These are phyloP conservation scores for Vulpes vulpes DNA, from an alignment of 2,113 vertebrate genomes.

Conservation along the genomic window DNA sequence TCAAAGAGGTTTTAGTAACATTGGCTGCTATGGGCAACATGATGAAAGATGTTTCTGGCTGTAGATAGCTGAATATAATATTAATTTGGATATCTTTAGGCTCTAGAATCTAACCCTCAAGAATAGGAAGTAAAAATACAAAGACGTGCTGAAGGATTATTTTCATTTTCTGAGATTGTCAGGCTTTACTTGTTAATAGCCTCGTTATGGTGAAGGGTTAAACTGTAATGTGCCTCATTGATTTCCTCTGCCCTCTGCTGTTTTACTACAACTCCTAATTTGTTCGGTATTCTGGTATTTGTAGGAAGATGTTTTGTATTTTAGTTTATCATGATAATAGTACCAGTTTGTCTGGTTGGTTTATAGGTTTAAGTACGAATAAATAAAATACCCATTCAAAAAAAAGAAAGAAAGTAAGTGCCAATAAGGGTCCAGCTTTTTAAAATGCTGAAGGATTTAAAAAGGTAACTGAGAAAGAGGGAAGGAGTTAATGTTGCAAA, in stretches of 20 bases:
- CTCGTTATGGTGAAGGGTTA: neutral
- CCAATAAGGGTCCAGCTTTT: neutral
- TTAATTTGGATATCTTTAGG: neutral
- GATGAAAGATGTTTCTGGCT: neutral
- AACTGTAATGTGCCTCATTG: neutral
- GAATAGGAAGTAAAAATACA: neutral
- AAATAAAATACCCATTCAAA: neutral
- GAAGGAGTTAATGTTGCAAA: neutral
- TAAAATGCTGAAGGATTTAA: neutral
- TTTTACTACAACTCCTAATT: neutral
- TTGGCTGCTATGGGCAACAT: neutral
- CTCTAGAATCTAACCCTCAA: neutral
- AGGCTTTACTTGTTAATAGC: neutral
- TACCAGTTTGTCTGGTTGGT: neutral
- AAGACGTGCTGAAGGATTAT: neutral
- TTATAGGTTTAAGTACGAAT: neutral
- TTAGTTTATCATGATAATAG: neutral
- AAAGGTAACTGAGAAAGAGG: neutral
- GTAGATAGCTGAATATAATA: neutral
- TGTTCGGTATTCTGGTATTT: neutral
- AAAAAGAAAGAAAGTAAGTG: neutral
- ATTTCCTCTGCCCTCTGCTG: neutral
- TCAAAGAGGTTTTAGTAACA: neutral
- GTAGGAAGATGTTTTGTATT: neutral
- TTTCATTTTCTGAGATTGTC: neutral